phyloP scores from a whole-genome alignment of 2,888 invertebrate species.

The Omphaloscelis lunosa region DNA sequence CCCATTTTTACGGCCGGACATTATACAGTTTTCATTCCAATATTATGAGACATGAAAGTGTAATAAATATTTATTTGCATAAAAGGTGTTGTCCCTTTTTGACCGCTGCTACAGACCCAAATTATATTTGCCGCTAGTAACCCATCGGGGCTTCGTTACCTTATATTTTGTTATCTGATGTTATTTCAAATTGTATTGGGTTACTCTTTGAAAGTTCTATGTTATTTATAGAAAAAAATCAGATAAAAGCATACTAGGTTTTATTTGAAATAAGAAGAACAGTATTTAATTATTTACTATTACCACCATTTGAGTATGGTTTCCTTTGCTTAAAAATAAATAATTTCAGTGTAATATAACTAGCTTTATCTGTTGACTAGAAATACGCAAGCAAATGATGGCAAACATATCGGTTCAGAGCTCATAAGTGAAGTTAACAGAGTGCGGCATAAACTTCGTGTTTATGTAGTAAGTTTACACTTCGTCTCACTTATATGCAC shows the following conservation, averaged over 20 bases:
- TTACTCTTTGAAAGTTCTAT: neutral
- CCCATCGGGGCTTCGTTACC: constrained; percentile 30
- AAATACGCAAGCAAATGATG: constrained; percentile 2
- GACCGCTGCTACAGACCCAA: constrained; percentile 56
- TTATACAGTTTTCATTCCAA: constrained; percentile 19
- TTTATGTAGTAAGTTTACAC: constrained; percentile 29
- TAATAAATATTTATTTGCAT: constrained; percentile 52
- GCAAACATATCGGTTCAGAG: neutral
- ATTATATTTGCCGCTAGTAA: constrained; percentile 46
- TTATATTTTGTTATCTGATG: constrained; percentile 28
- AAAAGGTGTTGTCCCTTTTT: constrained; percentile 33
- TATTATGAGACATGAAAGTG: constrained; percentile 26
- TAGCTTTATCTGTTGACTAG: neutral
- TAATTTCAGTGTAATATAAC: neutral
- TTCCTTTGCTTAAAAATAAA: neutral
- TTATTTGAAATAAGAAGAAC: no score
- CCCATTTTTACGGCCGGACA: neutral
- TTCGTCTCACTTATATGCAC: neutral
- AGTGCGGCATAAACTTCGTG: constrained; percentile 15
- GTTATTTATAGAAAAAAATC: no score
- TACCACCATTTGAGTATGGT: no score
- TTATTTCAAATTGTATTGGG: constrained; percentile 21
- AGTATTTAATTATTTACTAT: no score
- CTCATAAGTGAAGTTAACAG: constrained; percentile 11
- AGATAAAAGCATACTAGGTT: no score